phyloP scores from a whole-genome alignment of 2,113 vertebrate genomes.

The Festucalex cinctus region DNA sequence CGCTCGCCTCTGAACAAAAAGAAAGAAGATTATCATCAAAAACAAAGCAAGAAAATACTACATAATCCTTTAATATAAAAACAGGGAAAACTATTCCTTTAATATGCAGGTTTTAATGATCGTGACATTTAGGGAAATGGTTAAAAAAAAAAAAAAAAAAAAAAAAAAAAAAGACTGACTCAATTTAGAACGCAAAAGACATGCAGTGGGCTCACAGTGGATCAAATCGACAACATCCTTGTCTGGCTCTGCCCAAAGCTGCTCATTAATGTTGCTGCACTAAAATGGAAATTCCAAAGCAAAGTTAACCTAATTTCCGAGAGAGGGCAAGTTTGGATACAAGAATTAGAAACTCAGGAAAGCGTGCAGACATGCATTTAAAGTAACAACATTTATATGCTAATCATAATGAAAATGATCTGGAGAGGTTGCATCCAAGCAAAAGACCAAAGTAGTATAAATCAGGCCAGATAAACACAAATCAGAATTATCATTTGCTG shows the following conservation, averaged over 20 bases:
- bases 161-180: constrained; percentile 40
- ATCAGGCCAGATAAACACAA: constrained; percentile 28
- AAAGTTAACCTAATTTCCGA: constrained; percentile 58
- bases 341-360: constrained; percentile 41
- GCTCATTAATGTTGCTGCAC: constrained; percentile 38
- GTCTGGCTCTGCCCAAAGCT: constrained; percentile 28
- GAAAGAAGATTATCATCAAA: constrained; percentile 2
- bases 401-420: constrained; percentile 46
- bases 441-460: constrained; percentile 17
- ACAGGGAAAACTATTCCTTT: neutral
- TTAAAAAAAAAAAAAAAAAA: constrained; percentile 20
- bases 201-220: constrained; percentile 10
- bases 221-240: constrained; percentile 38
- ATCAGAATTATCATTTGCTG: constrained; percentile 20
- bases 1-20: constrained; percentile 84
- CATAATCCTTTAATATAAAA: neutral
- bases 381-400: constrained; percentile 33
- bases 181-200: constrained; percentile 21
- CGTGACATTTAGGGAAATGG: neutral
- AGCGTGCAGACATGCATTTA: constrained; percentile 43
- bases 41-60: constrained; percentile 8
- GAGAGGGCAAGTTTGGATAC: constrained; percentile 37
- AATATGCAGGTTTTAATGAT: neutral
- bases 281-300: constrained; percentile 66
- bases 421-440: constrained; percentile 32